phyloP scores from a whole-genome alignment of 1,140 invertebrate genomes.

The Lasaia peninsularis region DNA sequence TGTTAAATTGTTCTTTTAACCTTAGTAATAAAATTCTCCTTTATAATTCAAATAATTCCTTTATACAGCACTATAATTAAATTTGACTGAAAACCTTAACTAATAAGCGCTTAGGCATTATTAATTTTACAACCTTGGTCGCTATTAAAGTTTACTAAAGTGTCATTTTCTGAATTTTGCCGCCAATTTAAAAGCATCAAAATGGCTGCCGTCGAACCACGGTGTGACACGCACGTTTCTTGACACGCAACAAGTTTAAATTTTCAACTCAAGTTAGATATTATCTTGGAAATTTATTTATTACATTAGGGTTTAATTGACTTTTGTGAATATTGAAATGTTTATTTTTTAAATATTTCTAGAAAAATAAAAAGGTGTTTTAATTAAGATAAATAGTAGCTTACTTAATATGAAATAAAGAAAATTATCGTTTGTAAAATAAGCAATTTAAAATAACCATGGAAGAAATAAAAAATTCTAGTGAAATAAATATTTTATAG shows the following conservation, averaged over 20 bases:
- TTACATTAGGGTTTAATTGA: not conserved
- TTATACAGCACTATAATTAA: too few species aligned
- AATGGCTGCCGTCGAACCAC: conserved; percentile 52
- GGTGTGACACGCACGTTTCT: conserved; percentile 50
- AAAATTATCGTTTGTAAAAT: too few species aligned
- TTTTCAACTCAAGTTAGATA: conserved; percentile 18
- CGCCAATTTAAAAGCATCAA: conserved; percentile 63
- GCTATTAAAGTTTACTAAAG: conserved; percentile 26
- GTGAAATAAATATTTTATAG: too few species aligned
- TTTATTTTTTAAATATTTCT: not conserved
- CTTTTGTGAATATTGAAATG: not conserved
- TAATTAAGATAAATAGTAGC: too few species aligned
- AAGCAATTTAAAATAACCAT: too few species aligned
- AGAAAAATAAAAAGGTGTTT: too few species aligned
- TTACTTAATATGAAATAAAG: too few species aligned
- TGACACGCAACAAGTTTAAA: conserved; percentile 33
- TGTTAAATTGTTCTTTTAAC: not conserved
- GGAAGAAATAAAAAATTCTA: too few species aligned
- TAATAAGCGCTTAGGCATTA: conserved; percentile 19
- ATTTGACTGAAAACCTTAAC: not conserved
- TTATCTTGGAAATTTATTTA: not conserved
- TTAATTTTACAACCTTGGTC: conserved; percentile 36
- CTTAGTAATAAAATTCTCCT: too few species aligned
- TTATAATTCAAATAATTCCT: too few species aligned
- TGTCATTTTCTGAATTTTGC: conserved; percentile 70